Conservation (phyloP, 2,888 invertebrate species). For the Epinotia ramella region DNA sequence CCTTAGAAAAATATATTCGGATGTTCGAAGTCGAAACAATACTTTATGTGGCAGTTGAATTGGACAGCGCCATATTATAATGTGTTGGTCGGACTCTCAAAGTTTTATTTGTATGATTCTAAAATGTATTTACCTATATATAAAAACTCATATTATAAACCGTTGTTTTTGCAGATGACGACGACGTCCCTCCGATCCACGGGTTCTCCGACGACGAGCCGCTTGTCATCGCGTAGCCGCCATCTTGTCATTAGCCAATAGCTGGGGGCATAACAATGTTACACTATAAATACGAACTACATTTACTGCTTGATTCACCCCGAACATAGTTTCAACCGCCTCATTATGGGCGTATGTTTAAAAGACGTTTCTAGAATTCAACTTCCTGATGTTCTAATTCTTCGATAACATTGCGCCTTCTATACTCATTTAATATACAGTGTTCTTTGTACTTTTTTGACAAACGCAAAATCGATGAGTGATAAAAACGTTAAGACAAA, state of each 20-base stretch:
- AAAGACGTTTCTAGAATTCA: too few relatives aligned
- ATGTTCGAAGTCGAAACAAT: too few relatives aligned
- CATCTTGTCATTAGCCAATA: constrained; percentile 29
- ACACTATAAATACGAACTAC: constrained; percentile 46
- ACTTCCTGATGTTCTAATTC: too few relatives aligned
- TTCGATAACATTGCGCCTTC: too few relatives aligned
- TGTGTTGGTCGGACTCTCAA: too few relatives aligned
- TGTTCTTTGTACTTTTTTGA: background rate
- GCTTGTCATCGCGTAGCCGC: constrained; percentile 91
- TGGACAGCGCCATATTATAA: too few relatives aligned
- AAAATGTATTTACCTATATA: constrained; percentile 38
- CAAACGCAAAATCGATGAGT: background rate
- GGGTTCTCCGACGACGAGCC: constrained; percentile 98
- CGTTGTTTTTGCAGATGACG: constrained; percentile 86
- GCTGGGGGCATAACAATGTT: constrained; percentile 54
- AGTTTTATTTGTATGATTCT: background rate
- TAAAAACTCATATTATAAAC: background rate
- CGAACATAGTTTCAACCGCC: too few relatives aligned
- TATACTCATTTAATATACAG: background rate
- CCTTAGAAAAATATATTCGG: too few relatives aligned
- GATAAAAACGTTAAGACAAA: background rate
- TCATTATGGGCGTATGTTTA: too few relatives aligned
- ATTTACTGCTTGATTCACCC: too few relatives aligned
- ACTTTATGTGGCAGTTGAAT: too few relatives aligned
- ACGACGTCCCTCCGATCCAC: constrained; percentile 94